Percentiles rank a stretch among this genome's conserved stretches.
These are phyloP conservation scores for Rhipidura dahli DNA, from an alignment of 2,113 vertebrate genomes.

Conservation along the genomic window DNA sequence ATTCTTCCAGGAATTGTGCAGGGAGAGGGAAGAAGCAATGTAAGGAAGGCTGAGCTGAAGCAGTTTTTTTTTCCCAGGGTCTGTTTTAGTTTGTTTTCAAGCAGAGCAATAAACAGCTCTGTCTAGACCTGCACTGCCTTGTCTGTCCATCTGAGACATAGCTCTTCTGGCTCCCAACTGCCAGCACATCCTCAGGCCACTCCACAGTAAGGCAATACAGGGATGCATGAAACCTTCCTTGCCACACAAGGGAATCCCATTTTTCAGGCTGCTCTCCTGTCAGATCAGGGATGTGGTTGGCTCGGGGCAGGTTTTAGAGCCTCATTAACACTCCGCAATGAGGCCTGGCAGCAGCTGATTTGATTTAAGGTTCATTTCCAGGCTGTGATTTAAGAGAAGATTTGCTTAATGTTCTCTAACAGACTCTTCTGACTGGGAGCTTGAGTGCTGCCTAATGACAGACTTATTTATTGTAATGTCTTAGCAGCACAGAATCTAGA, in stretches of 20 bases:
- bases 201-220: neutral
- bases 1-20: neutral
- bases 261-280: conserved; percentile 50
- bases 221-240: conserved; percentile 10
- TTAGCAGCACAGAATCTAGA: conserved; percentile 3
- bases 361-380: conserved; percentile 73
- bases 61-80: neutral
- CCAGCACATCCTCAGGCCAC: conserved; percentile 14
- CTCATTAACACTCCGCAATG: conserved; percentile 66
- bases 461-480: conserved; percentile 57
- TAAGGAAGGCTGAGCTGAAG: neutral
- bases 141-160: neutral
- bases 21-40: neutral
- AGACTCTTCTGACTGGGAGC: conserved; percentile 66
- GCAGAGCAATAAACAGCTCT: neutral
- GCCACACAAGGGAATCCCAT: conserved; percentile 53
- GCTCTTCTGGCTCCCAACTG: neutral
- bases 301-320: conserved; percentile 64
- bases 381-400: conserved; percentile 66
- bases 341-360: conserved; percentile 65
- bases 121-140: neutral
- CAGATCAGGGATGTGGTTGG: conserved; percentile 34
- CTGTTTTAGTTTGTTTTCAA: neutral
- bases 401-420: conserved; percentile 71
- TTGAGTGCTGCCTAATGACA: conserved; percentile 66